A percentile compares a stretch with the other conserved stretches of the same genome.
phyloP scores from a whole-genome alignment of 1,140 invertebrate genomes.

The Arctopsyche grandis region DNA sequence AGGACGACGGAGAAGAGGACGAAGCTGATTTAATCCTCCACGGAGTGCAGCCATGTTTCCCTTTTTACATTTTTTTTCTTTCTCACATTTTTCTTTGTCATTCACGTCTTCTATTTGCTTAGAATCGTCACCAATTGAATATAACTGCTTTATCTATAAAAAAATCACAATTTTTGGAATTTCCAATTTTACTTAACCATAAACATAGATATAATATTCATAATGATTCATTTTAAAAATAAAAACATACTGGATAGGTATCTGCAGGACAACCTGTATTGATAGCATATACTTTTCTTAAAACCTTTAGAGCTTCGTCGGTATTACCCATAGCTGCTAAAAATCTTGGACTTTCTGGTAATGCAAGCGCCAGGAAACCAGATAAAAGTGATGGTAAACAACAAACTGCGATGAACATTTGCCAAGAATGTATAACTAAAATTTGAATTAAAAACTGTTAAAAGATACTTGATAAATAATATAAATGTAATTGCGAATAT shows the following conservation, averaged over 20 bases:
- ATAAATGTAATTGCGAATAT: neutral
- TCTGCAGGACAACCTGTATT: conserved; percentile 71
- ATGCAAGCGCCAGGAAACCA: conserved; percentile 70
- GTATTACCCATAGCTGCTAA: conserved; percentile 77
- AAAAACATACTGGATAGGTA: conserved; percentile 69
- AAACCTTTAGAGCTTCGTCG: conserved; percentile 72
- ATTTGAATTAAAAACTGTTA: conserved; percentile 10
- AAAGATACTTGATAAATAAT: neutral
- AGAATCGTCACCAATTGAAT: neutral
- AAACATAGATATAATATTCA: neutral
- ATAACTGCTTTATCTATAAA: conserved; percentile 15
- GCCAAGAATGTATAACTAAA: conserved; percentile 76
- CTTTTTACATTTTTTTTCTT: neutral
- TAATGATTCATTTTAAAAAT: neutral
- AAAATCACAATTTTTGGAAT: neutral
- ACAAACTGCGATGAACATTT: conserved; percentile 75
- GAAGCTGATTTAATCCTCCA: conserved; percentile 43
- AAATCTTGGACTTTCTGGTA: conserved; percentile 86
- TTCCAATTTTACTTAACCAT: no score
- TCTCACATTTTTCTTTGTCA: neutral
- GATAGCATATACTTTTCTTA: conserved; percentile 68
- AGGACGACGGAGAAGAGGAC: conserved; percentile 31
- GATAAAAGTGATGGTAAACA: conserved; percentile 74
- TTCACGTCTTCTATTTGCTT: neutral
- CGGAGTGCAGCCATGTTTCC: conserved; percentile 5